These are phyloP conservation scores for Onthophagus taurus DNA, from an alignment of 1,140 invertebrate genomes.

Conservation along the genomic window DNA sequence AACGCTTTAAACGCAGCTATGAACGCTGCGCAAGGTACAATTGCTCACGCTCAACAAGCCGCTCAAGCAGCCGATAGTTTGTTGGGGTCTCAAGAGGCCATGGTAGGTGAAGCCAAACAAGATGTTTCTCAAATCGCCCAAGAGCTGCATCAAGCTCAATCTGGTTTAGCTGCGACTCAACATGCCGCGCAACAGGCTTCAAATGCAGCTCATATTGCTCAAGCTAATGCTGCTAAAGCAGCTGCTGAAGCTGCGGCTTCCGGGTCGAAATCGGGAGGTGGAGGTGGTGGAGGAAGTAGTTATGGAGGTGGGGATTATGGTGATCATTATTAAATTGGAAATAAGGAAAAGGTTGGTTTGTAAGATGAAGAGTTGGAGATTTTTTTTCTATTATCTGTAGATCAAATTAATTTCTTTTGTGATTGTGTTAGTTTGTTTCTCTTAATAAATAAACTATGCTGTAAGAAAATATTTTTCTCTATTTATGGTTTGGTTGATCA, in stretches of 20 bases:
- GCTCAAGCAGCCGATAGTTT: conserved; percentile 45
- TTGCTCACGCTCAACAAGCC: conserved; percentile 43
- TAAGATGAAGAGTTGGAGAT: no score
- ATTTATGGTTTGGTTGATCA: no score
- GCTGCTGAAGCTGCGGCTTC: conserved; percentile 40
- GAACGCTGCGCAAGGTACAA: conserved; percentile 45
- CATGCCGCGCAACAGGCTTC: conserved; percentile 40
- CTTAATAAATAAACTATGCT: no score
- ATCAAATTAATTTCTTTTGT: no score
- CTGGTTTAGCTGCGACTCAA: conserved; percentile 45
- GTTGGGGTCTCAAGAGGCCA: conserved; percentile 46
- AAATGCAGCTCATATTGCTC: conserved; percentile 30
- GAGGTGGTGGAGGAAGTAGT: neutral
- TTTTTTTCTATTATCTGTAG: no score
- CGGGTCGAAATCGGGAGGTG: no score
- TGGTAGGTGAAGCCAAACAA: conserved; percentile 47
- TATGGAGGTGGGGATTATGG: no score
- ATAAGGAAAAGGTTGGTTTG: no score
- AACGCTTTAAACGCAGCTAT: conserved; percentile 35
- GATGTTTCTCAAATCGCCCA: conserved; percentile 42
- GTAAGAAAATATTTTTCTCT: no score
- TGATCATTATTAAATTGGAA: no score
- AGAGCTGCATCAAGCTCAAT: conserved; percentile 44
- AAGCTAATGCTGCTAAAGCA: conserved; percentile 47
- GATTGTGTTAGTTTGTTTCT: no score